phyloP scores from a whole-genome alignment of 2,113 vertebrate species.

The Solea senegalensis region DNA sequence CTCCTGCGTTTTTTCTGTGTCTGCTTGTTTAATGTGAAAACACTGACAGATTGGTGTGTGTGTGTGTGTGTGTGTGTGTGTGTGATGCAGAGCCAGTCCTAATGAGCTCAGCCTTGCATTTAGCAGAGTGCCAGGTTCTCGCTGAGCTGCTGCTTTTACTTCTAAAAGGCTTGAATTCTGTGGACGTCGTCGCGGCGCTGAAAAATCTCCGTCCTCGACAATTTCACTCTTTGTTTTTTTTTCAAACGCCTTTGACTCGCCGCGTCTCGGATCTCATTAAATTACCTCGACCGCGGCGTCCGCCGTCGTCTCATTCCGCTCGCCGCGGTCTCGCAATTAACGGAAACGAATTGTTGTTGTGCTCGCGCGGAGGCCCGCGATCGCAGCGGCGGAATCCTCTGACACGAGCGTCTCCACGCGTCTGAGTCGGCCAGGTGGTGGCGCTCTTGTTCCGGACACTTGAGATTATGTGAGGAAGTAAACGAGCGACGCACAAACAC shows the following conservation, averaged over 20 bases:
- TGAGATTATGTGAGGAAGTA: too few species aligned
- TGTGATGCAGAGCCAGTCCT: slow-evolving; percentile 67
- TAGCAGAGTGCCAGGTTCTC: slow-evolving; percentile 57
- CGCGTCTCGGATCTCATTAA: not conserved
- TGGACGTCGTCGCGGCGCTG: not conserved
- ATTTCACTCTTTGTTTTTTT: slow-evolving; percentile 15
- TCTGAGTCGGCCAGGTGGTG: too few species aligned
- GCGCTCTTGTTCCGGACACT: too few species aligned
- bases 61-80: slow-evolving; percentile 27
- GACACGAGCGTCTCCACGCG: too few species aligned
- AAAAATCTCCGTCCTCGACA: slow-evolving; percentile 38
- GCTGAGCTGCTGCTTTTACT: slow-evolving; percentile 44
- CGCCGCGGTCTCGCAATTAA: too few species aligned
- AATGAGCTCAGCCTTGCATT: slow-evolving; percentile 77
- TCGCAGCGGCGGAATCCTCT: too few species aligned
- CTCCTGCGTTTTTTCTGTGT: slow-evolving; percentile 14
- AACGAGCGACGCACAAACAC: too few species aligned
- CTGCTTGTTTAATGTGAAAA: slow-evolving; percentile 69
- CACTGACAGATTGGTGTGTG: slow-evolving; percentile 56
- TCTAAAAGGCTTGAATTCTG: slow-evolving; percentile 39
- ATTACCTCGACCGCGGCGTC: too few species aligned
- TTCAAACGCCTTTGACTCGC: not conserved
- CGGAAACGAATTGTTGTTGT: too few species aligned
- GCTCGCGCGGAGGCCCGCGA: too few species aligned
- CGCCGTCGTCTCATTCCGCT: too few species aligned